These are phyloP conservation scores for Rynchops niger DNA, from an alignment of 2,113 vertebrate species.

Conservation along the genomic window DNA sequence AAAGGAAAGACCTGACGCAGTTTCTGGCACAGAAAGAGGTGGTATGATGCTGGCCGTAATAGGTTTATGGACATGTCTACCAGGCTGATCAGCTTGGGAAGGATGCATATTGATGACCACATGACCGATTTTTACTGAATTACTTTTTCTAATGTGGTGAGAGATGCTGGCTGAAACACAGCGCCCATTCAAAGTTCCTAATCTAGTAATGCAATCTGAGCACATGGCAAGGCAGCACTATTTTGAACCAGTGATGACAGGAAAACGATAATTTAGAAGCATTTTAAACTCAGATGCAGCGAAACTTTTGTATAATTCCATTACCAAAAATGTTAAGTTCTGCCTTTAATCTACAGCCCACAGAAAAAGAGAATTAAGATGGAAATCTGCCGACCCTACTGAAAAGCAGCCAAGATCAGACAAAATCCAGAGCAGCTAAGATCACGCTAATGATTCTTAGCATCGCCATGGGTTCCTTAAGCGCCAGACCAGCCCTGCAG, in stretches of 20 bases:
- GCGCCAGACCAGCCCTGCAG: background rate
- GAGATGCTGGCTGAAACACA: background rate
- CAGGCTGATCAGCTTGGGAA: background rate
- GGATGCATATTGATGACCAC: background rate
- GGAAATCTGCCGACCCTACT: background rate
- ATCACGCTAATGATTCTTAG: background rate
- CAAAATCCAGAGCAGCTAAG: background rate
- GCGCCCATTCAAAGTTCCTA: background rate
- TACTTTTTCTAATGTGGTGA: background rate
- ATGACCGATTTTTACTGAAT: background rate
- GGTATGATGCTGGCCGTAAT: background rate
- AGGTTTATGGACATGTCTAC: background rate
- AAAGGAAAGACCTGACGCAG: background rate
- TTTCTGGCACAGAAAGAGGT: background rate
- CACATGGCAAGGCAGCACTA: background rate
- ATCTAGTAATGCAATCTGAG: background rate
- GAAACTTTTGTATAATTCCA: background rate
- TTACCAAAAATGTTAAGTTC: background rate
- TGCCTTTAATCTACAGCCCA: background rate
- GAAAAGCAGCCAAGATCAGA: background rate
- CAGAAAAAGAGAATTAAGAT: background rate
- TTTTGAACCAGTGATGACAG: background rate
- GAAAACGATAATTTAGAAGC: background rate
- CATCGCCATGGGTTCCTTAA: background rate
- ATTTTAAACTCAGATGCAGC: background rate